Percentiles rank a stretch among this genome's conserved stretches.
phyloP scores from a whole-genome alignment of 2,113 vertebrate genomes.

The Proteles cristata region DNA sequence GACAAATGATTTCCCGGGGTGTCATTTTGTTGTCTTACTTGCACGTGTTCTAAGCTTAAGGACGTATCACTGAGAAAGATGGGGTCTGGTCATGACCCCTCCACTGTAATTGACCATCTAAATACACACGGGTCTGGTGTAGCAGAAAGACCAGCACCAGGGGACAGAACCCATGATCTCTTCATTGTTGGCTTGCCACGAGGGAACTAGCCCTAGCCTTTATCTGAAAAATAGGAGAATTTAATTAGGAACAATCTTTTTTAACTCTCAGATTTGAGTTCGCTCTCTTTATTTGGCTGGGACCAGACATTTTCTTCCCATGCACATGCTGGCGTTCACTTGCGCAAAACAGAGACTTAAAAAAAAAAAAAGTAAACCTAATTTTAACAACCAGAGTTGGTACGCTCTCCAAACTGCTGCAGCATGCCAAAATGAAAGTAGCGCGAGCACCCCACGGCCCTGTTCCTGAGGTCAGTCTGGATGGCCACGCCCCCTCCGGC shows the following conservation, averaged over 20 bases:
- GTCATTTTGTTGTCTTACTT: not conserved
- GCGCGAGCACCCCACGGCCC: accelerated
- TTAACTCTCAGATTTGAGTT: not conserved
- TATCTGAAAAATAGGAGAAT: not conserved
- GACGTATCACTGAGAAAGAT: not conserved
- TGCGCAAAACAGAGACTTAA: not conserved
- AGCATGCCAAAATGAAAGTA: no score
- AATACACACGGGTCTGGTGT: not conserved
- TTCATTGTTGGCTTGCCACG: no score
- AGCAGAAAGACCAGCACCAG: not conserved
- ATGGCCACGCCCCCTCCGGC: accelerated
- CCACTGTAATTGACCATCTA: no score
- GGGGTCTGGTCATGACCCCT: no score
- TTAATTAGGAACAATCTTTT: not conserved
- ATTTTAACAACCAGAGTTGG: not conserved
- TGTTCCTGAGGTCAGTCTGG: no score
- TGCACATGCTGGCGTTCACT: not conserved
- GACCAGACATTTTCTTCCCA: not conserved
- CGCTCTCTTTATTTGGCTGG: not conserved
- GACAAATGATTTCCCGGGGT: not conserved
- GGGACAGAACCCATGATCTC: not conserved
- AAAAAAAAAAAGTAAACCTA: not conserved
- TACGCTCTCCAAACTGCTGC: not conserved
- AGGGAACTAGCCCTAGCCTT: not conserved
- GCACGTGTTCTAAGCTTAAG: not conserved